phyloP scores from a whole-genome alignment of 2,113 vertebrate species.

The Phylloscopus whistleri region DNA sequence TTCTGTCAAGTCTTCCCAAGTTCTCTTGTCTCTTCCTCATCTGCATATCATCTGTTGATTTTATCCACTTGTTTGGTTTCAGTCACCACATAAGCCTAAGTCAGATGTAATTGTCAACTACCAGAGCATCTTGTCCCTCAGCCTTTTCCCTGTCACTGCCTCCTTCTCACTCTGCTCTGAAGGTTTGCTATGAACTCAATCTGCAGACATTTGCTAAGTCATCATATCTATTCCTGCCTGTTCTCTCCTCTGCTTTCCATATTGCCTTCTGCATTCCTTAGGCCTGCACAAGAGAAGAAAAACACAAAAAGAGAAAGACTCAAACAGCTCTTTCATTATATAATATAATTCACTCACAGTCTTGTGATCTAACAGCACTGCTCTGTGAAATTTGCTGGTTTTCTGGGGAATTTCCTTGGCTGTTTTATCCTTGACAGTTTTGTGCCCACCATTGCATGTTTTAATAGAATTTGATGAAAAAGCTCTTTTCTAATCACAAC shows the following conservation, averaged over 20 bases:
- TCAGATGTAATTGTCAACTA: background rate
- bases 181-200: background rate
- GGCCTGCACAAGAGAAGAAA: background rate
- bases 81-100: background rate
- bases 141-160: background rate
- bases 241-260: background rate
- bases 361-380: background rate
- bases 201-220: background rate
- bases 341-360: background rate
- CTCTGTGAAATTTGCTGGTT: background rate
- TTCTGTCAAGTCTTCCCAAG: background rate
- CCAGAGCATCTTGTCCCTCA: background rate
- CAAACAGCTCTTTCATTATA: background rate
- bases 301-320: background rate
- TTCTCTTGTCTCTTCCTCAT: background rate
- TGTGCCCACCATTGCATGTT: background rate
- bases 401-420: background rate
- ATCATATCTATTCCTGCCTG: background rate
- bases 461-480: background rate
- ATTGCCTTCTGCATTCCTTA: background rate
- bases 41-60: background rate
- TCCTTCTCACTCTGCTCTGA: background rate
- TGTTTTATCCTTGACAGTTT: background rate
- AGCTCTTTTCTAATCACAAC: conserved; percentile 5
- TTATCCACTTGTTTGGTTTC: background rate